phyloP scores from a whole-genome alignment of 2,888 invertebrate species.

The Drosophila subsilvestris region DNA sequence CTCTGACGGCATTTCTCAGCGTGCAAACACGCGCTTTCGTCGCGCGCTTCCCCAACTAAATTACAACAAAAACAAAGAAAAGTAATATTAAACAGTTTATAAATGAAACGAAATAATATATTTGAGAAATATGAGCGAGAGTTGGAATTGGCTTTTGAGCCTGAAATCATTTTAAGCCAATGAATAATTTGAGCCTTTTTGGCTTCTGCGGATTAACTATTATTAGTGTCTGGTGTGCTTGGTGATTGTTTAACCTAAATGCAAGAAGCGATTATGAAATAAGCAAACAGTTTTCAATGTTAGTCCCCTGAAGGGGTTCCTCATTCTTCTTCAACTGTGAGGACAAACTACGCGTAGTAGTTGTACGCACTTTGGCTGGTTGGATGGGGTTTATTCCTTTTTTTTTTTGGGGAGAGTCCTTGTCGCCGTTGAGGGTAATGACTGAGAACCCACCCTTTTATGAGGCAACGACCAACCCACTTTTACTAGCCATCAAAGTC shows the following conservation, averaged over 20 bases:
- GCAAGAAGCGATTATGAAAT: slow-evolving; percentile 68
- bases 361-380: background rate
- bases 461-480: slow-evolving; percentile 18
- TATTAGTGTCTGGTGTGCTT: slow-evolving; percentile 12
- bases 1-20: slow-evolving; percentile 68
- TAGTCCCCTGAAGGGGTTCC: background rate
- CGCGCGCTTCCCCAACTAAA: slow-evolving; percentile 15
- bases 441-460: slow-evolving; percentile 24
- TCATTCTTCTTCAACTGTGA: slow-evolving; percentile 18
- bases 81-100: slow-evolving; percentile 9
- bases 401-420: slow-evolving; percentile 11
- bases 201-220: slow-evolving; percentile 1
- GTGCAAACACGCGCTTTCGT: slow-evolving; percentile 49
- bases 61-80: slow-evolving; percentile 16
- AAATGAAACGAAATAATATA: slow-evolving; percentile 7
- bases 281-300: slow-evolving; percentile 50
- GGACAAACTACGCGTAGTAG: slow-evolving; percentile 1
- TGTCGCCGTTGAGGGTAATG: slow-evolving; percentile 24
- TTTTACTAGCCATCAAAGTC: slow-evolving; percentile 24
- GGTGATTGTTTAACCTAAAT: slow-evolving; percentile 48
- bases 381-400: background rate
- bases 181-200: background rate
- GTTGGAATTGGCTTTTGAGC: background rate
- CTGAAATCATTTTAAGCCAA: background rate
- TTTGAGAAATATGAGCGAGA: background rate